Base-by-base conservation (phyloP, 2,113 vertebrate species). In the Upupa epops region DNA sequence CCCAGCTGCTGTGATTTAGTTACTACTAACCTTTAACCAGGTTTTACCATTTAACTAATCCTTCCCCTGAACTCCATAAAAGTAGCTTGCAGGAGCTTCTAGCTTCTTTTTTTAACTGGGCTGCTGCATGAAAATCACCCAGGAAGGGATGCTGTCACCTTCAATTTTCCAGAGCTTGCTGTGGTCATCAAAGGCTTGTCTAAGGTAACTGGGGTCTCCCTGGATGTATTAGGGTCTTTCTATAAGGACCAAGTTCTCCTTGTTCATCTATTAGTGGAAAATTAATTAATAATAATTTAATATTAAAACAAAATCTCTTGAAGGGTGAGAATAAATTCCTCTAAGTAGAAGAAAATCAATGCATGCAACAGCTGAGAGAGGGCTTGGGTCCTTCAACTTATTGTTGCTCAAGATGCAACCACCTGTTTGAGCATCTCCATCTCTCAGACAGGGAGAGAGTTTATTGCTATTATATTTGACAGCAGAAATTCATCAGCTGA, bases 61-160 rank as follows among this genome's bases (percentile, higher is more conserved):
- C 7, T 86, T n/a, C 26, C 22, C 9, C 31, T 29, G 10, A 5
- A 8, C 4, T 65, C 20, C 2, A 19, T 5, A 68, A 81, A 86
- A 81, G 28, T 40, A 20, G 1, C 1, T 29, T 22, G 4, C 1
- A 1, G 2, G 11, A 25, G 3, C 3, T 51, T 1, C 0, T 0
- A 28, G 2, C 3, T 48, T 1, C 0, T 0, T 0, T 71, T 83
- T 64, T 16, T 20, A 5, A 3, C 5, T 54, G 11, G 60, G 24
- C 11, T 78, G 68, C 32, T 70, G 86, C n/a, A 61, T 70, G 86
- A 34, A 66, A 51, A 8, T 58, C 28, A 13, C 2, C 0, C 1
- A 12, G 25, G 32, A 54, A 51, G 2, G 8, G 28, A 7, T 40
- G 21, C 1, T 29, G 14, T 1, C 8, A 2, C 13, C 31, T 74